phyloP scores from a whole-genome alignment of 2,113 vertebrate genomes.

The Vulpes vulpes region DNA sequence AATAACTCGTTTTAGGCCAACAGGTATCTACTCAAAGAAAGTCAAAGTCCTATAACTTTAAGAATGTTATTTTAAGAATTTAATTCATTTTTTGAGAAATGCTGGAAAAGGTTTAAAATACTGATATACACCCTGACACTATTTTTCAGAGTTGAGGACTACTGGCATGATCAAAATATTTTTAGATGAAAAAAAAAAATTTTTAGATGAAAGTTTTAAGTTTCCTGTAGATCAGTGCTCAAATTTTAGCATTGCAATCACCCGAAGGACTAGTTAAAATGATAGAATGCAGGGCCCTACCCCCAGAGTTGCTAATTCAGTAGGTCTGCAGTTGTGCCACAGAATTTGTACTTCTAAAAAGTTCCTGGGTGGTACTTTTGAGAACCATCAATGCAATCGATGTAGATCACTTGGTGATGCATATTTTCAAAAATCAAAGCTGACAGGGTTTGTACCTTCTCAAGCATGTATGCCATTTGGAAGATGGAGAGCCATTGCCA shows the following conservation, averaged over 20 bases:
- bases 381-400: not conserved
- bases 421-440: conserved; percentile 35
- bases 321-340: not conserved
- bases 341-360: conserved; percentile 8
- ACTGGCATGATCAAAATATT: not conserved
- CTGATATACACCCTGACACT: not conserved
- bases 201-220: conserved; percentile 43
- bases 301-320: not conserved
- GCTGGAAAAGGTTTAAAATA: not conserved
- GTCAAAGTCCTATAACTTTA: not conserved
- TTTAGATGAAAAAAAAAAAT: conserved; percentile 25
- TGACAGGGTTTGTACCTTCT: not conserved
- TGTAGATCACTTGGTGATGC: not conserved
- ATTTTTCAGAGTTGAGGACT: conserved; percentile 14
- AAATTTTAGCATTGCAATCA: not conserved
- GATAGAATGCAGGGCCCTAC: not conserved
- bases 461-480: not conserved
- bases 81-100: not conserved
- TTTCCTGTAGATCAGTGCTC: not conserved
- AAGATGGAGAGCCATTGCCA: not conserved
- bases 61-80: not conserved
- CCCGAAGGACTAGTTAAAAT: not conserved
- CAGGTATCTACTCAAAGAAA: not conserved
- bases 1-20: conserved; percentile 26
- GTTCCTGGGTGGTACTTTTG: not conserved